phyloP scores from a whole-genome alignment of 2,113 vertebrate genomes.

The Stictonetta naevosa region DNA sequence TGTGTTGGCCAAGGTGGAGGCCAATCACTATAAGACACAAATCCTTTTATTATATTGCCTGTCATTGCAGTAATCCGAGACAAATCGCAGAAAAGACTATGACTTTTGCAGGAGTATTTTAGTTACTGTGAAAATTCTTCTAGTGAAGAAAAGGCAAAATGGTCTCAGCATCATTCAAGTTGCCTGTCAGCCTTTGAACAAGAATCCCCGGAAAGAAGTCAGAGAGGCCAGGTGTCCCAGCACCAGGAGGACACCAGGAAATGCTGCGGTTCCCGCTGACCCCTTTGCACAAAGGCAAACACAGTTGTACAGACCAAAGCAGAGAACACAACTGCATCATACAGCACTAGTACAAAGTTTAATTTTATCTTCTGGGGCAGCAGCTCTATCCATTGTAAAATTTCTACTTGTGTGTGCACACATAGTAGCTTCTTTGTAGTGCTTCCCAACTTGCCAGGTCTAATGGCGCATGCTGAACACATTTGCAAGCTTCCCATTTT shows the following conservation, averaged over 20 bases:
- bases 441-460: background rate
- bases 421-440: background rate
- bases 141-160: slow-evolving; percentile 10
- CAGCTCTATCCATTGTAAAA: background rate
- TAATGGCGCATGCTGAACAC: background rate
- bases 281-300: background rate
- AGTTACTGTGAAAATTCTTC: slow-evolving; percentile 1
- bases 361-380: background rate
- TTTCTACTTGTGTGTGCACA: background rate
- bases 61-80: slow-evolving; percentile 42
- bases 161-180: background rate
- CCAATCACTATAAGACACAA: background rate
- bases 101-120: slow-evolving; percentile 8
- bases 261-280: background rate
- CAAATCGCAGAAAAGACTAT: slow-evolving; percentile 22
- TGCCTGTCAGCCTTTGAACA: background rate
- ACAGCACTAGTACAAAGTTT: background rate
- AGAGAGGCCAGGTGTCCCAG: background rate
- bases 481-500: background rate
- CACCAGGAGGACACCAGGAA: background rate
- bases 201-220: background rate
- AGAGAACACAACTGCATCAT: background rate
- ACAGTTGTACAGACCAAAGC: background rate
- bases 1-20: slow-evolving; percentile 1
- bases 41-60: slow-evolving; percentile 26